Percentiles rank a stretch among this genome's conserved stretches.
Conservation (phyloP, 2,797 vertebrate genomes). For the Okamejei kenojei region DNA sequence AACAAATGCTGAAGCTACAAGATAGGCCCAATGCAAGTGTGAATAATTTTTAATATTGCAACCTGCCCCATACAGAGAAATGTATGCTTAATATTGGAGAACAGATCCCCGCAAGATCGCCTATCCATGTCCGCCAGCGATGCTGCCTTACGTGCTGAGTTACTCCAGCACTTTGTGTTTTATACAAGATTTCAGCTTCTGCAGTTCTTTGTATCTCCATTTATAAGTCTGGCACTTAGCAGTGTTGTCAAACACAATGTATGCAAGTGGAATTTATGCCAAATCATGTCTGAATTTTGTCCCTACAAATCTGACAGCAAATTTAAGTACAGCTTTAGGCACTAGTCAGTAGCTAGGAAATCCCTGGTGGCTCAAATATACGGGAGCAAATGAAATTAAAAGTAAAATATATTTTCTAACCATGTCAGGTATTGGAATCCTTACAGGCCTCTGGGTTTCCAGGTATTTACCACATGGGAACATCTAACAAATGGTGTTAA, state of each 20-base stretch:
- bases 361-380: background rate
- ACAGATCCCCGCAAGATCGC: background rate
- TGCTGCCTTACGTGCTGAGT: no score
- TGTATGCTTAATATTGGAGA: no score
- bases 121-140: no score
- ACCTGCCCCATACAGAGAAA: background rate
- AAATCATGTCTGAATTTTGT: background rate
- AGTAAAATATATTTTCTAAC: background rate
- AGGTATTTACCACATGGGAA: background rate
- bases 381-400: background rate
- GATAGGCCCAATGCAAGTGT: background rate
- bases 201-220: no score
- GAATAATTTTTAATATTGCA: background rate
- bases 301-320: background rate
- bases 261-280: background rate
- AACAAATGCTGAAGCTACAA: background rate
- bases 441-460: background rate
- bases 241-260: background rate
- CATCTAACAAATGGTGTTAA: background rate
- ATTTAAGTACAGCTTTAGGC: background rate
- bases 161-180: no score
- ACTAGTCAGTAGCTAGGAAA: background rate
- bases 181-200: no score
- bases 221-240: background rate
- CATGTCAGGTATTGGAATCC: background rate